These are phyloP conservation scores for Scartelaos histophorus DNA, from an alignment of 2,113 vertebrate species.

Conservation along the genomic window DNA sequence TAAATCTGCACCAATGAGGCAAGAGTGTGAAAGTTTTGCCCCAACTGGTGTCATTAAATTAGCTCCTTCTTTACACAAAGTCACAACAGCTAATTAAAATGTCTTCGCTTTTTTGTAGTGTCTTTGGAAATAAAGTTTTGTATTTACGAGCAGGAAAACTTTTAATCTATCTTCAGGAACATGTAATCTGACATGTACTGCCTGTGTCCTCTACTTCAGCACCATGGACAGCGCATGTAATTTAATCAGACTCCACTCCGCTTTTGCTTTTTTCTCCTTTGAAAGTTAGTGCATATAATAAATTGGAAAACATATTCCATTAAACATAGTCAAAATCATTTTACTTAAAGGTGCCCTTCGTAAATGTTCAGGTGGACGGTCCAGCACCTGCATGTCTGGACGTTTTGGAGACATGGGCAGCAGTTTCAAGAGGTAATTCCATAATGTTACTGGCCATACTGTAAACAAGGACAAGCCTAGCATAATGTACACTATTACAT, in stretches of 20 bases:
- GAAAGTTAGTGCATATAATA: too few relatives aligned
- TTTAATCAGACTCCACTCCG: not conserved
- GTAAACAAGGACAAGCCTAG: too few relatives aligned
- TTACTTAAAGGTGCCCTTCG: too few relatives aligned
- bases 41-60: not conserved
- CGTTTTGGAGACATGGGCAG: too few relatives aligned
- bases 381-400: too few relatives aligned
- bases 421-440: too few relatives aligned
- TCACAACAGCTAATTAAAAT: not conserved
- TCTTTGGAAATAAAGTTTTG: not conserved
- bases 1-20: not conserved
- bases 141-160: not conserved
- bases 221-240: not conserved
- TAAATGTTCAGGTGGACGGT: too few relatives aligned
- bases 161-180: not conserved
- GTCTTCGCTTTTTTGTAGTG: not conserved
- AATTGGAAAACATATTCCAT: too few relatives aligned
- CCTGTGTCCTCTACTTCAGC: not conserved
- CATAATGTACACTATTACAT: too few relatives aligned
- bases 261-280: too few relatives aligned
- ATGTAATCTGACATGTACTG: not conserved
- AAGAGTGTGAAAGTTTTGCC: not conserved
- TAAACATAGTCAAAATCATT: too few relatives aligned
- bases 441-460: too few relatives aligned
- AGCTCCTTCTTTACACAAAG: not conserved